These are phyloP conservation scores for Scarus forsteni DNA, from an alignment of 2,797 vertebrate species.

Conservation along the genomic window DNA sequence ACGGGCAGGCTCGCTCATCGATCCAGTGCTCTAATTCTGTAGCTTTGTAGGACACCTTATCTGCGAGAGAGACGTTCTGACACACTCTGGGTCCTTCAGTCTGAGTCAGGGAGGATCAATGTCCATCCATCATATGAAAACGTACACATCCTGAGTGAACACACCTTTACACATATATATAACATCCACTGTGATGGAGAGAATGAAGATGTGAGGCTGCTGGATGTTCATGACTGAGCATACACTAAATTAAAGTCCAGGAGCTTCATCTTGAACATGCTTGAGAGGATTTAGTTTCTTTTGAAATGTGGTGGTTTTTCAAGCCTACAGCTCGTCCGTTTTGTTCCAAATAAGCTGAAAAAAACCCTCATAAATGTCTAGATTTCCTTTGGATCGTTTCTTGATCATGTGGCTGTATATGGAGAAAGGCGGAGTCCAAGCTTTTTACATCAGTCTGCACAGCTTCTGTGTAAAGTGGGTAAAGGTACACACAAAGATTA, in stretches of 20 bases:
- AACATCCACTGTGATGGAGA: background rate
- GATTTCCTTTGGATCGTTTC: too few relatives aligned
- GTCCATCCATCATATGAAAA: conserved; percentile 53
- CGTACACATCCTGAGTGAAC: conserved; percentile 24
- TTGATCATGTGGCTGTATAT: too few relatives aligned
- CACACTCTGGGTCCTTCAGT: conserved; percentile 32
- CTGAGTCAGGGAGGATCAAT: conserved; percentile 58
- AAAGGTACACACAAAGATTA: too few relatives aligned
- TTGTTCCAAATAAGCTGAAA: too few relatives aligned
- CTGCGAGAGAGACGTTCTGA: conserved; percentile 39
- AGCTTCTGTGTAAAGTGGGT: too few relatives aligned
- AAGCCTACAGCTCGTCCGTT: too few relatives aligned
- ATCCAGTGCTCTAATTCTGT: conserved; percentile 49
- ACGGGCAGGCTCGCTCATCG: conserved; percentile 48
- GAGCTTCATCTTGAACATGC: too few relatives aligned
- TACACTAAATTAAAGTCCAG: conserved; percentile 8
- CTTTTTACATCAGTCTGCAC: too few relatives aligned
- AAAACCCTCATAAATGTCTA: too few relatives aligned
- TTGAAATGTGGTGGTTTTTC: too few relatives aligned
- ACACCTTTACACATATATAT: conserved; percentile 26
- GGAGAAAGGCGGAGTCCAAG: too few relatives aligned
- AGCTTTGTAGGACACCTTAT: conserved; percentile 22
- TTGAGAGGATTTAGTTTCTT: too few relatives aligned
- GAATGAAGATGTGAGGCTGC: conserved; percentile 21
- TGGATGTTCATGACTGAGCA: background rate